phyloP scores from a whole-genome alignment of 2,113 vertebrate genomes.

The Podarcis muralis region DNA sequence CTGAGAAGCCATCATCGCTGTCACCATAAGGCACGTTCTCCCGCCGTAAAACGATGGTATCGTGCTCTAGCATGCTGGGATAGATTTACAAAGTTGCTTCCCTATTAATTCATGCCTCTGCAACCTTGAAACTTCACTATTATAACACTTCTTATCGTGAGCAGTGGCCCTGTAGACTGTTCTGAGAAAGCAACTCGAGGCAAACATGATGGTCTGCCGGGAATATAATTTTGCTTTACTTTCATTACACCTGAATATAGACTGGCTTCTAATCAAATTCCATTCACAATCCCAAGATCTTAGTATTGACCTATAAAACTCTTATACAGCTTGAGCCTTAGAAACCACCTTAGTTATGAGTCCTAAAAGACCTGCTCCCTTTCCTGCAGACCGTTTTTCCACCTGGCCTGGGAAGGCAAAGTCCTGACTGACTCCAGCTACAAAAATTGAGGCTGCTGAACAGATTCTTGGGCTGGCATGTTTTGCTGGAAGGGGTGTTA shows the following conservation, averaged over 20 bases:
- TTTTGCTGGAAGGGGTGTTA: too few species aligned
- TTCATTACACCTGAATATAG: background rate
- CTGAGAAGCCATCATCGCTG: background rate
- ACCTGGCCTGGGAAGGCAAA: too few species aligned
- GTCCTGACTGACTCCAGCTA: too few species aligned
- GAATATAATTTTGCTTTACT: background rate
- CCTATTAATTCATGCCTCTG: constrained; percentile 15
- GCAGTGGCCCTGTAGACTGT: constrained; percentile 5
- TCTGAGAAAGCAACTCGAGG: background rate
- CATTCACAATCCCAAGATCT: background rate
- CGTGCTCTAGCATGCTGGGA: constrained; percentile 28
- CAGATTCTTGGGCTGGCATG: too few species aligned
- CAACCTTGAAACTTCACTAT: constrained; percentile 22
- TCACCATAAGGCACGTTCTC: background rate
- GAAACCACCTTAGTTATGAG: too few species aligned
- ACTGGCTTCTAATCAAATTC: background rate
- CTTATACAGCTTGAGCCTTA: background rate
- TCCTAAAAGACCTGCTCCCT: too few species aligned
- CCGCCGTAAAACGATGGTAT: accelerated
- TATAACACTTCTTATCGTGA: constrained; percentile 7
- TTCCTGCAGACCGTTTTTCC: too few species aligned
- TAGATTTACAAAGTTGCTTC: constrained; percentile 24
- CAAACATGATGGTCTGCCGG: background rate
- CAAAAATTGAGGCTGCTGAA: too few species aligned
- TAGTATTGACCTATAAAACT: background rate